Conservation (phyloP, 1,140 invertebrate species). For the Asbolus verrucosus region DNA sequence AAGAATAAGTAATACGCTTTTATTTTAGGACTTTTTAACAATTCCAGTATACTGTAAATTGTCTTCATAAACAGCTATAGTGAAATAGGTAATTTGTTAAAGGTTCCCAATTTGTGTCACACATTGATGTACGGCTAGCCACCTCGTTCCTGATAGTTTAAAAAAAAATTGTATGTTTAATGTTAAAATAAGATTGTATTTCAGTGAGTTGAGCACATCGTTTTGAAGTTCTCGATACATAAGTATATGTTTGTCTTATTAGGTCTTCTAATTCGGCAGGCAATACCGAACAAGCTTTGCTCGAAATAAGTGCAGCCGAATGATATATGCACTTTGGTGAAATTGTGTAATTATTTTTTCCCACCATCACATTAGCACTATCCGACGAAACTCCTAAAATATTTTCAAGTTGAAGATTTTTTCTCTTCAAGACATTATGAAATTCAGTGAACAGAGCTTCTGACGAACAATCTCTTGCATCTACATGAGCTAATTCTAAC, state of each 20-base stretch:
- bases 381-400: constrained; percentile 1
- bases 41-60: too few relatives aligned
- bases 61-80: too few relatives aligned
- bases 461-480: background rate
- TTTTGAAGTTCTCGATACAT: background rate
- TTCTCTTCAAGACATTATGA: background rate
- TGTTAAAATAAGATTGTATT: constrained; percentile 1
- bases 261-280: background rate
- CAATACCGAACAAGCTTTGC: background rate
- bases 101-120: too few relatives aligned
- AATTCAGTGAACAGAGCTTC: constrained; percentile 1
- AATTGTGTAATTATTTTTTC: background rate
- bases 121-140: too few relatives aligned
- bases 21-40: too few relatives aligned
- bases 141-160: too few relatives aligned
- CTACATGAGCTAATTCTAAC: background rate
- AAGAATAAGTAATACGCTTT: too few relatives aligned
- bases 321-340: constrained; percentile 1
- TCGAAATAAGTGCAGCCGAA: constrained; percentile 3
- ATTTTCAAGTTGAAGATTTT: background rate
- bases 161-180: background rate
- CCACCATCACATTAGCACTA: background rate
- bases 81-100: too few relatives aligned
- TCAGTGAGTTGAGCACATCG: background rate
- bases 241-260: background rate